phyloP scores from a whole-genome alignment of 2,888 invertebrate genomes.

The Phorcus lineatus region DNA sequence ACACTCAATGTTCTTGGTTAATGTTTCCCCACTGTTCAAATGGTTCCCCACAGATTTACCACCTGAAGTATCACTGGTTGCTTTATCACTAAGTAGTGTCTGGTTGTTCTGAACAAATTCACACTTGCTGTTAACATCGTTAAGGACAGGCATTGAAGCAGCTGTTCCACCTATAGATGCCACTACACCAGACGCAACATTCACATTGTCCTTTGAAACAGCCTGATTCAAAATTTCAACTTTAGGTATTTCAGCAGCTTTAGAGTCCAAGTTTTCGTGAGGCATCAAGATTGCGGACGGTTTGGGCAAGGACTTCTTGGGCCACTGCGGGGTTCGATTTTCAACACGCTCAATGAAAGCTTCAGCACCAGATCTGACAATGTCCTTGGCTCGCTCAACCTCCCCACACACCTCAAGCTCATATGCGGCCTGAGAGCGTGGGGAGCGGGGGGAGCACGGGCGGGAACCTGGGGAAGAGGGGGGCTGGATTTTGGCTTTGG shows the following conservation, averaged over 20 bases:
- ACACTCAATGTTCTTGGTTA: not conserved
- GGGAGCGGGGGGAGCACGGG: slow-evolving; percentile 26
- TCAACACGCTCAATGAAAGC: slow-evolving; percentile 60
- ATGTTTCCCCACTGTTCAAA: no score
- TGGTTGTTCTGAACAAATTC: not conserved
- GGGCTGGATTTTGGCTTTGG: slow-evolving; percentile 26
- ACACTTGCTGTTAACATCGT: not conserved
- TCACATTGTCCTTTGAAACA: slow-evolving; percentile 33
- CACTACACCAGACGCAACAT: not conserved
- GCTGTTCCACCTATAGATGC: not conserved
- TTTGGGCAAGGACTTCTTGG: slow-evolving; percentile 26
- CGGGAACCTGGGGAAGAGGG: not conserved
- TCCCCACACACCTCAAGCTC: slow-evolving; percentile 55
- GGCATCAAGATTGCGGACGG: slow-evolving; percentile 38
- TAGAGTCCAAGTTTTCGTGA: slow-evolving; percentile 22
- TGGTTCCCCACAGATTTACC: not conserved
- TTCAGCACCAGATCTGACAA: slow-evolving; percentile 55
- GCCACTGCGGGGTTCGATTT: slow-evolving; percentile 45
- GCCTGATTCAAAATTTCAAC: slow-evolving; percentile 42
- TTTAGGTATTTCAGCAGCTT: slow-evolving; percentile 29
- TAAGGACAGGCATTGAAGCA: not conserved
- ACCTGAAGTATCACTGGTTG: slow-evolving; percentile 2
- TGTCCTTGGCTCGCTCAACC: slow-evolving; percentile 51
- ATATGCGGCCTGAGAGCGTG: slow-evolving; percentile 19
- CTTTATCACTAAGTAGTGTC: slow-evolving; percentile 5